Percentiles rank a stretch among this genome's conserved stretches.
Evolutionary conservation across 2,797 vertebrate species (phyloP).

Genomic region (Enteromius argenteus): DNA sequence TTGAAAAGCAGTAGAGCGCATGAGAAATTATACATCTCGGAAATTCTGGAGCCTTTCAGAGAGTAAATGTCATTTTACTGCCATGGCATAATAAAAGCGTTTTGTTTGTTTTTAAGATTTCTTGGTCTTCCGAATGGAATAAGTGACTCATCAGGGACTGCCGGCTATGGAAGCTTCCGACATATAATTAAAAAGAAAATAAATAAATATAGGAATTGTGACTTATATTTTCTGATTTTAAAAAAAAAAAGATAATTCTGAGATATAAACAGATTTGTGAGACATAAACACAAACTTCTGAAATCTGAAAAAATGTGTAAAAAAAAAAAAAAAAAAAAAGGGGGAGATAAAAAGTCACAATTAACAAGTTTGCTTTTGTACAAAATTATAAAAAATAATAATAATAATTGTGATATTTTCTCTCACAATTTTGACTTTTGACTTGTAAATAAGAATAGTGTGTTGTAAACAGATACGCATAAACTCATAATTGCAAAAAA

Average conservation of each 20-base stretch:
- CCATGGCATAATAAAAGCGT: not conserved
- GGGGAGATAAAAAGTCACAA: not conserved
- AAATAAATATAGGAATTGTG: not conserved
- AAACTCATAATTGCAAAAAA: not conserved
- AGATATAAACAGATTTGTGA: not conserved
- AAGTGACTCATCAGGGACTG: conserved; percentile 8
- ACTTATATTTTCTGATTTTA: not conserved
- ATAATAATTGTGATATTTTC: not conserved
- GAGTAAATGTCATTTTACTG: conserved; percentile 22
- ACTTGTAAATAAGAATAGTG: not conserved
- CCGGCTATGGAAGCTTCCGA: not conserved
- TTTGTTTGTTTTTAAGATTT: not conserved
- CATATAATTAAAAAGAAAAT: not conserved
- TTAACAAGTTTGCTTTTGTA: not conserved
- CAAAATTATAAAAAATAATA: not conserved
- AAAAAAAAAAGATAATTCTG: not conserved
- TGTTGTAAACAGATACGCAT: not conserved
- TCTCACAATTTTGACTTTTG: not conserved
- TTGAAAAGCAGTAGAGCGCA: conserved; percentile 40
- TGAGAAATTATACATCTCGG: conserved; percentile 19
- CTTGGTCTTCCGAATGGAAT: conserved; percentile 19
- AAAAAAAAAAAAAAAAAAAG: not conserved
- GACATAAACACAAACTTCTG: not conserved
- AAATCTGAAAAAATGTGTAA: not conserved
- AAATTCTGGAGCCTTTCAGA: not conserved